phyloP scores from a whole-genome alignment of 1,140 invertebrate genomes.

The Drosophila punjabiensis region DNA sequence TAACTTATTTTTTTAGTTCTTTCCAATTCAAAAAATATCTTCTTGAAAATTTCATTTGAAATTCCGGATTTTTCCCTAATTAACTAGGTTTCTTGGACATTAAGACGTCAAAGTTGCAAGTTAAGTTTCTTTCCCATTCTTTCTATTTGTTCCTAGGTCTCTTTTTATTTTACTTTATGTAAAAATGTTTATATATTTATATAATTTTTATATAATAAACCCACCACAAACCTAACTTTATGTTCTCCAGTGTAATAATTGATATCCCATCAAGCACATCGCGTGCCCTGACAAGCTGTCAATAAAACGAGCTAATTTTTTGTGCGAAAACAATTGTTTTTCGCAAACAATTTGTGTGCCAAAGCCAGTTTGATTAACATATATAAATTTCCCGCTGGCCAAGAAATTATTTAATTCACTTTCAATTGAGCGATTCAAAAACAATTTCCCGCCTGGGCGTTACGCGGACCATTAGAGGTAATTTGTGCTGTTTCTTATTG shows the following conservation, averaged over 20 bases:
- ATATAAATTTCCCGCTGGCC: slow-evolving; percentile 26
- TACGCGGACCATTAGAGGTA: slow-evolving; percentile 38
- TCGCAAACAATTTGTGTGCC: slow-evolving; percentile 24
- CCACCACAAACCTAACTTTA: neutral
- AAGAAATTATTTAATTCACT: slow-evolving; percentile 31
- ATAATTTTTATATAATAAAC: neutral
- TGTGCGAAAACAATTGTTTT: slow-evolving; percentile 17
- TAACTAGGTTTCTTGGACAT: too few relatives aligned
- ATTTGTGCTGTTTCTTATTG: slow-evolving; percentile 46
- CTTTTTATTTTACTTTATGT: neutral
- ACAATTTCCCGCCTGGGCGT: slow-evolving; percentile 51
- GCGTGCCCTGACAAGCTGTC: slow-evolving; percentile 47
- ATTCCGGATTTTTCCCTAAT: too few relatives aligned
- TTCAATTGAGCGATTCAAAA: slow-evolving; percentile 39
- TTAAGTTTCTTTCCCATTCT: too few relatives aligned
- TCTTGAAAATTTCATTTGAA: too few relatives aligned
- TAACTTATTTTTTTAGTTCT: too few relatives aligned
- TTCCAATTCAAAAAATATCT: too few relatives aligned
- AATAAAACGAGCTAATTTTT: slow-evolving; percentile 32
- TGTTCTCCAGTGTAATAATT: slow-evolving; percentile 2
- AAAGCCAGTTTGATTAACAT: slow-evolving; percentile 41
- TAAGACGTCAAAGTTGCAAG: too few relatives aligned
- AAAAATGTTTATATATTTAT: too few relatives aligned
- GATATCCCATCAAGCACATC: slow-evolving; percentile 5
- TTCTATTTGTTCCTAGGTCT: too few relatives aligned